These are phyloP conservation scores for Rhinolophus ferrumequinum DNA, from an alignment of 2,113 vertebrate species.

Conservation along the genomic window DNA sequence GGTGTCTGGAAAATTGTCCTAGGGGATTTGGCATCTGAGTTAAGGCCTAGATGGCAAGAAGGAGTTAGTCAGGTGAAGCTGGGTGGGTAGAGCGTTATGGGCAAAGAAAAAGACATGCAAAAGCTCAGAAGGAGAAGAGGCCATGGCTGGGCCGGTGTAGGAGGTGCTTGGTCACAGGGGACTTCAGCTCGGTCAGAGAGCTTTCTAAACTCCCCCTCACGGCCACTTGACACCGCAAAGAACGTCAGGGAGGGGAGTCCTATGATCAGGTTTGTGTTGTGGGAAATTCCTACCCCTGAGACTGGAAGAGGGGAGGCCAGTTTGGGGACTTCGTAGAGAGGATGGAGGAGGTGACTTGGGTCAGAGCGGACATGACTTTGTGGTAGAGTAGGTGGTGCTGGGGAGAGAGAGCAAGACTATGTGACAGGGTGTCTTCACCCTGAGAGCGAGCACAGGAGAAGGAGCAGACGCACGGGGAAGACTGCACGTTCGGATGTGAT, in stretches of 20 bases:
- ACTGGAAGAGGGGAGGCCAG: background rate
- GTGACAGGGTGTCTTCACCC: background rate
- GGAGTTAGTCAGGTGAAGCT: background rate
- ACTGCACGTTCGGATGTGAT: no score
- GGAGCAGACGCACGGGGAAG: rapidly evolving
- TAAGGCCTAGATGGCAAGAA: background rate
- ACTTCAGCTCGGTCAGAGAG: background rate
- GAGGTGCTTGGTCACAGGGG: background rate
- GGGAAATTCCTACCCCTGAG: background rate
- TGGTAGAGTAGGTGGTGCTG: background rate
- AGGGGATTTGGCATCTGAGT: background rate
- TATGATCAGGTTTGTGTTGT: background rate
- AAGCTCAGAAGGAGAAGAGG: background rate
- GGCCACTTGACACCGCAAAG: background rate
- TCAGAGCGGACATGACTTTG: background rate
- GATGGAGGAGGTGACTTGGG: background rate
- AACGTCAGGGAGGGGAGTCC: background rate
- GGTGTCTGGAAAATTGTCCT: background rate
- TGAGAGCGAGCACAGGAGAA: background rate
- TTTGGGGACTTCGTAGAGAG: background rate
- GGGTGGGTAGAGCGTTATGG: background rate
- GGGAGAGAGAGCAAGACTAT: background rate
- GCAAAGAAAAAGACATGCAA: background rate
- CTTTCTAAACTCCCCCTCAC: background rate
- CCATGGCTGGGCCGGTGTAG: rapidly evolving